Conservation (phyloP, 2,888 invertebrate species). For the Sarcophaga caerulescens region DNA sequence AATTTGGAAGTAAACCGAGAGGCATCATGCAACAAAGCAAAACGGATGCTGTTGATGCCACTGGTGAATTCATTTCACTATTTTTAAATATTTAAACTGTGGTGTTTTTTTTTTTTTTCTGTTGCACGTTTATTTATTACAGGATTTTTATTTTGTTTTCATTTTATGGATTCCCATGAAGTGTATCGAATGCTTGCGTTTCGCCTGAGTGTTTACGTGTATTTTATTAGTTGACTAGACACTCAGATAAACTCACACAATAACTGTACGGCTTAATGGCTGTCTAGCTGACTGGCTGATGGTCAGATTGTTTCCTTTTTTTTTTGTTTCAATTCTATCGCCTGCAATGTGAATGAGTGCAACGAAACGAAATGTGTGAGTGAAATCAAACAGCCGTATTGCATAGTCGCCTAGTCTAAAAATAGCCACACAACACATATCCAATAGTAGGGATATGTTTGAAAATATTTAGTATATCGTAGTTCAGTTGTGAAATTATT, state of each 20-base stretch:
- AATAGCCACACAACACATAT: too few species aligned
- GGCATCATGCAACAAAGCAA: not conserved
- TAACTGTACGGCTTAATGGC: not conserved
- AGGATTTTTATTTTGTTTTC: not conserved
- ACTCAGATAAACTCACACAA: not conserved
- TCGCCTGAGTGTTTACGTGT: not conserved
- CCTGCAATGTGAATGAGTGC: not conserved
- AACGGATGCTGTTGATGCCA: not conserved
- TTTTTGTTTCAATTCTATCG: not conserved
- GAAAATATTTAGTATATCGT: too few species aligned
- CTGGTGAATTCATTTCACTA: not conserved
- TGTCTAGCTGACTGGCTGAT: not conserved
- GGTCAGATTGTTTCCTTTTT: not conserved
- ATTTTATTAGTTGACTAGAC: not conserved
- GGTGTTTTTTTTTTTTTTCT: not conserved
- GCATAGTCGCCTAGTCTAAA: not conserved
- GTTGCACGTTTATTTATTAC: not conserved
- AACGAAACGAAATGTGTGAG: not conserved
- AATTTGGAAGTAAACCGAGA: not conserved
- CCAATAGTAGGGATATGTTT: too few species aligned
- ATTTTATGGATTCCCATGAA: not conserved
- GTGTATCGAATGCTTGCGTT: not conserved
- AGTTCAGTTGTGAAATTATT: too few species aligned
- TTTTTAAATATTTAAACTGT: not conserved
- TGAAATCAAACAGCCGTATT: not conserved